Evolutionary conservation across 2,797 vertebrate species (phyloP).

Genomic region (Limosa lapponica): DNA sequence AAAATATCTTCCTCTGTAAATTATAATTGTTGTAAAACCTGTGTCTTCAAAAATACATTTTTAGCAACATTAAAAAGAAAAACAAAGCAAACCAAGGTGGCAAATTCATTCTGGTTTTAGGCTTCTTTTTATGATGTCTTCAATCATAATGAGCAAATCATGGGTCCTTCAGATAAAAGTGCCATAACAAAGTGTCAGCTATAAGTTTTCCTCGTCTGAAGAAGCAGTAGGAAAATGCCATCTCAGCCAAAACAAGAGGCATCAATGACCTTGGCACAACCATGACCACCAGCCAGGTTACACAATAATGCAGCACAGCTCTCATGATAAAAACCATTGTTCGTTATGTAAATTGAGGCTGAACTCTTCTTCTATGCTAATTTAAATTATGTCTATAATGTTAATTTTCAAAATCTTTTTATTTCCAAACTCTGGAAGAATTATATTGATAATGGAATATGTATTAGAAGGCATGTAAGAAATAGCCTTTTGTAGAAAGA

Average conservation of each 20-base stretch:
- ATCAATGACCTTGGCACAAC: not conserved
- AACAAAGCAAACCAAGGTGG: not conserved
- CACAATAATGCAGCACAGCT: not conserved
- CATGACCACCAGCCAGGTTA: not conserved
- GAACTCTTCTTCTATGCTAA: not conserved
- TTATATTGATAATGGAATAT: not conserved
- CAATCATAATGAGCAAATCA: not conserved
- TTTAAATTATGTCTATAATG: not conserved
- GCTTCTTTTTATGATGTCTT: not conserved
- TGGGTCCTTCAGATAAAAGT: not conserved
- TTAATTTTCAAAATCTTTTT: not conserved
- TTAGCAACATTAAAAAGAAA: not conserved
- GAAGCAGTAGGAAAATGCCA: not conserved
- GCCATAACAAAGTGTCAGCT: not conserved
- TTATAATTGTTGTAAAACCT: not conserved
- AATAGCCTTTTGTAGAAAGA: not conserved
- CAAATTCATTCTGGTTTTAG: not conserved
- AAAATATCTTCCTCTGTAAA: not conserved
- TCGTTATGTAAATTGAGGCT: not conserved
- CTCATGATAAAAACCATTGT: not conserved
- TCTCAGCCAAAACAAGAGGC: not conserved
- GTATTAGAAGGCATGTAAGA: not conserved
- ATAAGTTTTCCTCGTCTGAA: not conserved
- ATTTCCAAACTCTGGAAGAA: not conserved
- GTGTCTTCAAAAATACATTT: not conserved